These are phyloP conservation scores for Andricus grossulariae DNA, from an alignment of 1,140 invertebrate species.

Conservation along the genomic window DNA sequence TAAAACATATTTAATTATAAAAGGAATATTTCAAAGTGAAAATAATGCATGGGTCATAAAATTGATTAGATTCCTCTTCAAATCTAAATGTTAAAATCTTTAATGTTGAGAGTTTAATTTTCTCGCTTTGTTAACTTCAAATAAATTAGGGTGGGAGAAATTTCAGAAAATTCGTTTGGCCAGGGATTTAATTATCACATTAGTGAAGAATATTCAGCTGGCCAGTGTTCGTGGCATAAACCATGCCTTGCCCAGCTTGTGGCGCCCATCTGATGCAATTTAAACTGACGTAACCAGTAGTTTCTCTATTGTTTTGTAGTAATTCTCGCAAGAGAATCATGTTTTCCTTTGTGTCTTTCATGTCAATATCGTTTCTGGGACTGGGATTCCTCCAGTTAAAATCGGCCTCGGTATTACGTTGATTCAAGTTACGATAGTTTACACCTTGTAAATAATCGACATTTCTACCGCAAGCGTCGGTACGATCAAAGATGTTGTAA, in stretches of 20 bases:
- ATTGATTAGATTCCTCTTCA: no score
- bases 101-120: not conserved
- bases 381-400: conserved; percentile 50
- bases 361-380: conserved; percentile 43
- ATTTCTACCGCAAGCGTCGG: not conserved
- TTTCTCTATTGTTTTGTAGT: conserved; percentile 79
- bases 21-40: not conserved
- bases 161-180: conserved; percentile 7
- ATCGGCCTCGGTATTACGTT: conserved; percentile 31
- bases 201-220: conserved; percentile 82
- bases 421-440: conserved; percentile 23
- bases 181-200: conserved; percentile 21
- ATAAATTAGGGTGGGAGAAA: not conserved
- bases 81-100: not conserved
- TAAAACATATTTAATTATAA: not conserved
- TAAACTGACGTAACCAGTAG: conserved; percentile 81
- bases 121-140: no score
- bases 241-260: conserved; percentile 86
- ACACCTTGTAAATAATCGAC: conserved; percentile 22
- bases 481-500: conserved; percentile 20
- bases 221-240: conserved; percentile 90
- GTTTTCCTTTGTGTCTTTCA: conserved; percentile 63
- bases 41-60: no score
- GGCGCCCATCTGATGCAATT: conserved; percentile 92
- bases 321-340: conserved; percentile 79